Base-by-base conservation (phyloP, 2,797 vertebrate genomes). In the Brotula barbata region DNA sequence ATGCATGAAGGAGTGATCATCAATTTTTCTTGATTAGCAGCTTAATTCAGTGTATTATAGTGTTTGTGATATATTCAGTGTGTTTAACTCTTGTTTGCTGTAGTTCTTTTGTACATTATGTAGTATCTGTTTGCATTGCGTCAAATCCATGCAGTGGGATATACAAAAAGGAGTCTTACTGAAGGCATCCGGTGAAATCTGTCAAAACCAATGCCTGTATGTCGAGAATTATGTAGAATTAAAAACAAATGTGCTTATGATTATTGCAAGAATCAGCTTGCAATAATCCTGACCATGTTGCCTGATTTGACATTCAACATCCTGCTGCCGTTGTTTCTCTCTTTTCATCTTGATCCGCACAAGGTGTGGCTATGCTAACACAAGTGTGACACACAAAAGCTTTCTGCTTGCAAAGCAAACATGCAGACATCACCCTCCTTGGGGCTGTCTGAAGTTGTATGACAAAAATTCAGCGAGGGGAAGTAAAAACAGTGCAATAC, bases 391-490 rank as follows among this genome's bases (percentile, higher is more conserved):
- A 69, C 45, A 39, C 0, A 1, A 44, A 44, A 23, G n/a, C 52
- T 62, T 66, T 53, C 23, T 13, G 7, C 53, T 71, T 57, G 62
- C 43, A 71, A 60, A 75, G 55, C 59, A 73, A 72, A 79, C 58
- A 75, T 42, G n/a, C 25, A 47, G 53, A 45, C 31, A 56, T 53
- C 21, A 43, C 43, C 58, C 52, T 71, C 54, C 34, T 49, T 45
- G 17, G 20, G 41, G 59, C 52, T 62, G 19, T 65, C 43, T 71
- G 48, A 50, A 43, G 73, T 77, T 23, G 59, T 45, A 7, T 71
- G 34, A 31, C 17, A 46, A 39, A 54, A 54, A 65, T 58, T 15
- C 8, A 43, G 8, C 20, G 33, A 17, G 21, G 1, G 7, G 2
- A 62, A 57, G 3, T 15, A 57, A 55, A 54, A 10, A 12, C 17